phyloP scores from a whole-genome alignment of 53 echinoderm and acorn worm species.

The Glandiceps talaboti region DNA sequence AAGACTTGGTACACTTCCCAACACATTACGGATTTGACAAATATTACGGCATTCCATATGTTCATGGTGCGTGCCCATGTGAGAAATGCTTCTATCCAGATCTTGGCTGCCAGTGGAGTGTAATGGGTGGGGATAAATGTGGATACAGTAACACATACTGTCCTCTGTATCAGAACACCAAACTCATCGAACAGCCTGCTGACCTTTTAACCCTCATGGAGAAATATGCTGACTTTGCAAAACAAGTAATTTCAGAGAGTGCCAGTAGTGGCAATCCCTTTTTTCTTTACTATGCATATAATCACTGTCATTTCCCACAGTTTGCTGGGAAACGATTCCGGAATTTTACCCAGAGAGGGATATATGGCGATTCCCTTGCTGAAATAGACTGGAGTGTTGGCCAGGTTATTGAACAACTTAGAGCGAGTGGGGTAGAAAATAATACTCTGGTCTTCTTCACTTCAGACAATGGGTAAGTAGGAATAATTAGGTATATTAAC shows the following conservation, averaged over 20 bases:
- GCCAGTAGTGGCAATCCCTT: slow-evolving; percentile 50
- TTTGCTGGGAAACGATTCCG: slow-evolving; percentile 81
- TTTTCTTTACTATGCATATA: slow-evolving; percentile 86
- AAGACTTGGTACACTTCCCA: slow-evolving; percentile 45
- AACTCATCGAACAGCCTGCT: slow-evolving; percentile 72
- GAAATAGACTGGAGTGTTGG: slow-evolving; percentile 91
- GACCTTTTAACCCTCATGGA: slow-evolving; percentile 62
- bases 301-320: slow-evolving; percentile 86
- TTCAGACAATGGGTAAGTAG: slow-evolving; percentile 95
- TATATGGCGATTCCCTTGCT: slow-evolving; percentile 72
- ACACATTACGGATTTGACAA: slow-evolving; percentile 81
- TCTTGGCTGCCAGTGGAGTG: neutral
- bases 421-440: slow-evolving; percentile 48
- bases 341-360: slow-evolving; percentile 65
- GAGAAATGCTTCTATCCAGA: slow-evolving; percentile 9
- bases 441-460: slow-evolving; percentile 89
- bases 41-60: slow-evolving; percentile 87
- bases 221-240: slow-evolving; percentile 45
- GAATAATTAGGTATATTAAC: too few species aligned
- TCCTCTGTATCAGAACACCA: slow-evolving; percentile 47
- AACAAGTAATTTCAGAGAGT: slow-evolving; percentile 45
- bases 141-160: slow-evolving; percentile 39
- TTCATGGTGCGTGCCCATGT: slow-evolving; percentile 95
- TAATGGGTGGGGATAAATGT: neutral
- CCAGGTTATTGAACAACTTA: slow-evolving; percentile 61